Evolutionary conservation across 2,797 vertebrate genomes (phyloP), one percentile per base, ranked within the genome.

Genomic region (Parauchenoglanis ngamensis): DNA sequence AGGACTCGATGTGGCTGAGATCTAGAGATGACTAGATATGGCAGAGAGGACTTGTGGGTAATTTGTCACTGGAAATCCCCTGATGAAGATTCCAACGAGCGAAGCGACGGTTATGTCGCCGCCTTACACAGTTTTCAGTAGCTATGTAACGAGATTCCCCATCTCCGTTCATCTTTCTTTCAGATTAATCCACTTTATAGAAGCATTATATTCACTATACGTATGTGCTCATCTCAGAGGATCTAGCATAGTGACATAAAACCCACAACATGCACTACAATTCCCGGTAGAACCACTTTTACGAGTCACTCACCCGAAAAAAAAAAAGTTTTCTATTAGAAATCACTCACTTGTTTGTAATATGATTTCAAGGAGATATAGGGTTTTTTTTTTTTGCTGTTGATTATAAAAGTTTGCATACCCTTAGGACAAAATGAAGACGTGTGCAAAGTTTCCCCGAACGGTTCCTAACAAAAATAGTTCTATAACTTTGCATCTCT

Each of bases 11-110:
- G 44, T 76, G 77, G 28, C 63, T 19, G 11, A 65, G 56, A 28
- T 84, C 28, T 78, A 19, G 56, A 61, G 44, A 54, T 81, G 54
- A 65, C 61, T 84, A 44, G 46, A 76, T 67, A 46, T 76, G 46
- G 59, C 28, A 77, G 21, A 70, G 80, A 79, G 54, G 15, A 89
- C 8, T 77, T 7, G 19, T 90, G 89, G 87, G 83, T 89, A 89
- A 89, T 52, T 77, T 61, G 88, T 86, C 84, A 75, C 35, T 88
- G 79, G 54, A 59, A 65, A 67, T 80, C 61, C 84, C 49, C 75
- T 31, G 52, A 65, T 65, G 23, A 46, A 28, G 61, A 28, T 81
- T 40, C 52, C 70, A 49, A 61, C 82, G 46, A 84, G 19, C 76
- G 65, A 19, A 4, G 17, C 6, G 12, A 61, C 76, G 21, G 35